Conservation (phyloP, 2,888 invertebrate genomes). For the Diogma glabrata region DNA sequence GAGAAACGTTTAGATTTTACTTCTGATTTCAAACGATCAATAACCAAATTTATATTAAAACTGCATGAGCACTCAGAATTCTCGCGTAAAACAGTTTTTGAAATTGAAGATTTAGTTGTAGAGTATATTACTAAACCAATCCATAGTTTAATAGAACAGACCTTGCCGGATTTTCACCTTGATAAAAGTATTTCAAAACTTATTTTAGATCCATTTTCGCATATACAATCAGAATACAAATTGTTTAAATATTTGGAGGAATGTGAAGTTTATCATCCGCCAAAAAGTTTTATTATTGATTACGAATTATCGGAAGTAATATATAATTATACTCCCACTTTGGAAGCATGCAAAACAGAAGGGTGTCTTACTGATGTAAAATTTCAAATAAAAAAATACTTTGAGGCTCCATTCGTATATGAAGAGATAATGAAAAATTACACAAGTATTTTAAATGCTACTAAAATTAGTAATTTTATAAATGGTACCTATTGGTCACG, state of each 20-base stretch:
- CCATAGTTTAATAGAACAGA: neutral
- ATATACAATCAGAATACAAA: constrained; percentile 2
- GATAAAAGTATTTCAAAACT: neutral
- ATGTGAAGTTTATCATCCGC: neutral
- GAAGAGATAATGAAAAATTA: neutral
- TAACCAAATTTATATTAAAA: neutral
- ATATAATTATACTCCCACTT: neutral
- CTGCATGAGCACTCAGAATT: neutral
- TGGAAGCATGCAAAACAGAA: neutral
- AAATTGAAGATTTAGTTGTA: constrained; percentile 1
- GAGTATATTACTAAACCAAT: neutral
- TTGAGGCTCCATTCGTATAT: neutral
- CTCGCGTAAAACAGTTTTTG: neutral
- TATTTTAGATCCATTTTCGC: neutral
- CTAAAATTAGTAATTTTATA: neutral
- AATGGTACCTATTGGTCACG: neutral
- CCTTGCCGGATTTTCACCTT: neutral
- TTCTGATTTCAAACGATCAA: neutral
- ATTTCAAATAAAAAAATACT: neutral
- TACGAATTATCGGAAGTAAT: neutral
- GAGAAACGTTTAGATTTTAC: neutral
- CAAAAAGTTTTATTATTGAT: neutral
- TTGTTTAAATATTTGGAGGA: neutral
- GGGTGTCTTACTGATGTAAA: neutral
- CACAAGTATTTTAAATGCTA: neutral